Conservation (phyloP, 2,113 vertebrate species). For the Grammomys dolichurus region DNA sequence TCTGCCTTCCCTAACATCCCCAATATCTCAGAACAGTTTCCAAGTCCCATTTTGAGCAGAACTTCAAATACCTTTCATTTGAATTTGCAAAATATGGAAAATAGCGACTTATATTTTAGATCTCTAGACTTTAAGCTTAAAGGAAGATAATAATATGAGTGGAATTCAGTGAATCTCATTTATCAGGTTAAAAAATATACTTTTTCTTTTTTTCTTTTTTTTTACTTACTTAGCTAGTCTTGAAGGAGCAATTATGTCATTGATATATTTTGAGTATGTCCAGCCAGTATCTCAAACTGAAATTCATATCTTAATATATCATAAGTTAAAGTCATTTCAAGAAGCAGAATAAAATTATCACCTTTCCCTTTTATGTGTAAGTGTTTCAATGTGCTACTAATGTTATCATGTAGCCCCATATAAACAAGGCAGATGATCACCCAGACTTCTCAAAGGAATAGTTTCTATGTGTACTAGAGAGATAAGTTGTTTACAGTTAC, state of each 20-base stretch:
- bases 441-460: neutral
- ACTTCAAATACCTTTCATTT: neutral
- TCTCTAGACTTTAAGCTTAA: neutral
- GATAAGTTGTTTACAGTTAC: neutral
- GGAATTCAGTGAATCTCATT: neutral
- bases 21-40: neutral
- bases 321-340: neutral
- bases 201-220: neutral
- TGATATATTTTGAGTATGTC: neutral
- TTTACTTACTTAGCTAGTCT: neutral
- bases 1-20: accelerated
- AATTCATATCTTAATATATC: neutral
- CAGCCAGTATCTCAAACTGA: neutral
- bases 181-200: neutral
- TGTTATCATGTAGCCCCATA: neutral
- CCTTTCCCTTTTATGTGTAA: neutral
- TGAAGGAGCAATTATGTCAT: neutral
- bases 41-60: neutral
- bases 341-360: neutral
- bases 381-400: neutral
- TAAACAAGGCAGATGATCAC: neutral
- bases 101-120: neutral
- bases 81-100: neutral
- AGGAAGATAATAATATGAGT: neutral
- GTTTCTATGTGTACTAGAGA: neutral